Conservation (phyloP, 2,888 invertebrate genomes). For the Tholera decimalis region DNA sequence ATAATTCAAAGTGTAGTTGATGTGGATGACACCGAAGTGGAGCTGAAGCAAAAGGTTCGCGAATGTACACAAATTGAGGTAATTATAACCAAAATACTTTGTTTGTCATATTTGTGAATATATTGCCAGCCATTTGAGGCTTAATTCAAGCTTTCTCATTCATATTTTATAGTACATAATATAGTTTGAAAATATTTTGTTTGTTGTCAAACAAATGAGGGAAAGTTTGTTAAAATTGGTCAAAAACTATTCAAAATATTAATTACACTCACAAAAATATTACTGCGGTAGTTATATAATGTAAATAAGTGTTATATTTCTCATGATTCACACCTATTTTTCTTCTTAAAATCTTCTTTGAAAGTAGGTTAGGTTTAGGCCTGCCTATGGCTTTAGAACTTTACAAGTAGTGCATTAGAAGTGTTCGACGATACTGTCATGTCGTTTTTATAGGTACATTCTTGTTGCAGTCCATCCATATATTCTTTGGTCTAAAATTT, state of each 20-base stretch:
- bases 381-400: background rate
- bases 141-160: background rate
- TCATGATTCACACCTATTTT: background rate
- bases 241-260: background rate
- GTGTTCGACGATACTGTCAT: background rate
- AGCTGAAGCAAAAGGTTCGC: conserved; percentile 84
- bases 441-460: background rate
- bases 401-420: background rate
- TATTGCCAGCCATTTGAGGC: background rate
- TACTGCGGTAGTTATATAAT: background rate
- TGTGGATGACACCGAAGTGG: conserved; percentile 76
- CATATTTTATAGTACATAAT: conserved; percentile 16
- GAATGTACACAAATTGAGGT: conserved; percentile 89
- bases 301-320: background rate
- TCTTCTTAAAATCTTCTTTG: background rate
- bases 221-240: conserved; percentile 15
- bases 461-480: too few relatives aligned
- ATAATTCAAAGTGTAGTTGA: conserved; percentile 85
- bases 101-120: background rate
- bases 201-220: conserved; percentile 65
- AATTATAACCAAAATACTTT: conserved; percentile 44
- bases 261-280: background rate
- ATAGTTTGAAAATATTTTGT: conserved; percentile 42
- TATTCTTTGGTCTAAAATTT: too few relatives aligned
- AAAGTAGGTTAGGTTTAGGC: conserved; percentile 23